Percentiles rank a stretch among this genome's conserved stretches.
Conservation (phyloP, 2,888 invertebrate species). For the Ischnura elegans region DNA sequence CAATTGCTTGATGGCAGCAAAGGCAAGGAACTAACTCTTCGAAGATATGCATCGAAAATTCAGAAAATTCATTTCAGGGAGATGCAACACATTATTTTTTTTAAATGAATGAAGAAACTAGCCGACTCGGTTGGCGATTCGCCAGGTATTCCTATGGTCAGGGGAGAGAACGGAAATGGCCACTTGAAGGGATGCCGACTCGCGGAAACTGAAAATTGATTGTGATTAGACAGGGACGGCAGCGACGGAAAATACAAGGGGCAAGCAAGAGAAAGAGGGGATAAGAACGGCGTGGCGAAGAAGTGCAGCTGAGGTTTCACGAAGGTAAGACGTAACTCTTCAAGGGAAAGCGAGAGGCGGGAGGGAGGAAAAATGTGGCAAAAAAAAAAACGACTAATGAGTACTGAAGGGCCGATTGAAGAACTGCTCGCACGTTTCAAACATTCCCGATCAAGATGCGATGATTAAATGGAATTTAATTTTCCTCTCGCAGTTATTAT, state of each 20-base stretch:
- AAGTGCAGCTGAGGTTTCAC: constrained; percentile 15
- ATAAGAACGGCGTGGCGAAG: background rate
- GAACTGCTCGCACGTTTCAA: constrained; percentile 53
- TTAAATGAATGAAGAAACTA: background rate
- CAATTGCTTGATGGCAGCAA: background rate
- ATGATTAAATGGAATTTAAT: constrained; percentile 65
- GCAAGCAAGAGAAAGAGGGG: background rate
- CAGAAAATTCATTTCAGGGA: too few species aligned
- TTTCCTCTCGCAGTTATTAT: constrained; percentile 48
- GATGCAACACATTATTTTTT: background rate
- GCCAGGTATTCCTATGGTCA: background rate
- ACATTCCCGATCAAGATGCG: constrained; percentile 21
- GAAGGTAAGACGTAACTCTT: background rate
- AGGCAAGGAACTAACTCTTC: background rate
- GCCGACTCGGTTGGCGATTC: background rate
- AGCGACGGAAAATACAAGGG: background rate
- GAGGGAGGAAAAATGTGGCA: background rate
- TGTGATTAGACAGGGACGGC: background rate
- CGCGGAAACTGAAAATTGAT: background rate
- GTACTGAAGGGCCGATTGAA: constrained; percentile 44
- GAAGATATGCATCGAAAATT: background rate
- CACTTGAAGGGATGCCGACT: background rate
- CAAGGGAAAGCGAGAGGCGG: background rate
- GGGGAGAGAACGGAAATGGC: background rate
- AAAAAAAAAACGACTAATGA: constrained; percentile 49